Evolutionary conservation across 92 coral and sea anemone genomes (phyloP), one percentile per base, ranked within the genome.

Genomic region (Nematostella vectensis): DNA sequence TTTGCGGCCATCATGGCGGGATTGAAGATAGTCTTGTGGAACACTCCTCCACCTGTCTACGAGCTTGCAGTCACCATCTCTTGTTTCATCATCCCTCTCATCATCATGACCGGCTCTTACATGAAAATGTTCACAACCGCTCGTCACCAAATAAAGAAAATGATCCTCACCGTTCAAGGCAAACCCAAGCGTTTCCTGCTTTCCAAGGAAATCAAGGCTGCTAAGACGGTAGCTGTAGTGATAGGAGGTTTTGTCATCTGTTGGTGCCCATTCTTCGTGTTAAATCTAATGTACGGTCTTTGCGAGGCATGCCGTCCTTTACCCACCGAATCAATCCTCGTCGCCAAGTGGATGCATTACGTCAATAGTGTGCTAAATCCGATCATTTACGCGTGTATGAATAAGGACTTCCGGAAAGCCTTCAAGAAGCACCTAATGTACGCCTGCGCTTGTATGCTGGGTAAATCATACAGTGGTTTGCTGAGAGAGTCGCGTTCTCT

Each of bases 311-410:
- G 95, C 57, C 26, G 4, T 21, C 89, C 93, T 11, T 52, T 87
- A 33, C 85, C 88, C n/a, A 26, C 29, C 27, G 88, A 78, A 57
- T 62, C 89, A 2, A 88, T 91, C 16, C 69, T 91, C 11, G 88
- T 85, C 3, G 77, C 88, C 11, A 91, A 91, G 50, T 91, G 98
- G 96, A 72, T 91, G 80, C 98, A 91, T 56, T 91, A 91, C 50
- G 93, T 80, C 47, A 91, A 91, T 76, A 91, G 98, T 48, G 96
- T 86, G 4, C 75, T 91, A 1, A 91, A 91, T 58, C 98, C 98
- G 2, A 68, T 91, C 26, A 87, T 91, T 29, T 91, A 91, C 69
- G 95, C 98, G 16, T 72, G 93, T 57, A 91, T 91, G 98, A 91
- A 91, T 71, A 80, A 83, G 24, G 98, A 91, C 28, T 91, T 86